Conservation (phyloP, 1,140 invertebrate species). For the Trichogramma pretiosum region DNA sequence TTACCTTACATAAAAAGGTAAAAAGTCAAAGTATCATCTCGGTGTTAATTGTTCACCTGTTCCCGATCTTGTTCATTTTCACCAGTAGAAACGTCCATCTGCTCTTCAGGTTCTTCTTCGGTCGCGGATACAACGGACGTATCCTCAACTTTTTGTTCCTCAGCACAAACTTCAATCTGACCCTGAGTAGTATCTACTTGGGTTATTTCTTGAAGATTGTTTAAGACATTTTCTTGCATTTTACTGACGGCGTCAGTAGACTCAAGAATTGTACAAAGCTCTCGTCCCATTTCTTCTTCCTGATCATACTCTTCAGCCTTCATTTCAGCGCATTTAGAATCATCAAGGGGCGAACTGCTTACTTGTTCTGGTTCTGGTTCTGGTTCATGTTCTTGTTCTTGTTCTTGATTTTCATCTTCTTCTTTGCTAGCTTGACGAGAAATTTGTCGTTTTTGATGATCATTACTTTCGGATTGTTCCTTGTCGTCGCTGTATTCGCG, state of each 20-base stretch:
- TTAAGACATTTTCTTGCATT: slow-evolving; percentile 39
- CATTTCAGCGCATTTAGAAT: slow-evolving; percentile 28
- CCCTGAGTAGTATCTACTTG: slow-evolving; percentile 21
- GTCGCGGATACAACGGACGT: background rate
- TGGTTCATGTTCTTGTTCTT: background rate
- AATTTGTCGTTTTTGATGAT: background rate
- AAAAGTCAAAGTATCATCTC: too few relatives aligned
- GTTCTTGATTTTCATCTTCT: background rate
- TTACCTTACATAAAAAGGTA: too few relatives aligned
- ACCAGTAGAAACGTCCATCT: too few relatives aligned
- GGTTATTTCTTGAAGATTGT: slow-evolving; percentile 35
- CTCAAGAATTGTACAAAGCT: slow-evolving; percentile 38
- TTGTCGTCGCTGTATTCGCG: slow-evolving; percentile 36
- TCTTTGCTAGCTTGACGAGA: background rate
- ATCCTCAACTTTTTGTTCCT: slow-evolving; percentile 1
- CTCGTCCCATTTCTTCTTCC: slow-evolving; percentile 40
- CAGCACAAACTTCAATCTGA: background rate
- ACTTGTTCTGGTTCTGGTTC: background rate
- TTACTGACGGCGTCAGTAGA: slow-evolving; percentile 38
- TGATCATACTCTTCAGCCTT: slow-evolving; percentile 30
- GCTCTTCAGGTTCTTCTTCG: slow-evolving; percentile 2
- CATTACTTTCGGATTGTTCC: slow-evolving; percentile 10
- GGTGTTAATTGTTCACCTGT: slow-evolving; percentile 7
- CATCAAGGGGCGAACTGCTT: background rate
- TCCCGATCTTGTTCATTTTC: slow-evolving; percentile 1